Base-by-base conservation (phyloP, 2,888 invertebrate species). In the Lathronympha strigana region DNA sequence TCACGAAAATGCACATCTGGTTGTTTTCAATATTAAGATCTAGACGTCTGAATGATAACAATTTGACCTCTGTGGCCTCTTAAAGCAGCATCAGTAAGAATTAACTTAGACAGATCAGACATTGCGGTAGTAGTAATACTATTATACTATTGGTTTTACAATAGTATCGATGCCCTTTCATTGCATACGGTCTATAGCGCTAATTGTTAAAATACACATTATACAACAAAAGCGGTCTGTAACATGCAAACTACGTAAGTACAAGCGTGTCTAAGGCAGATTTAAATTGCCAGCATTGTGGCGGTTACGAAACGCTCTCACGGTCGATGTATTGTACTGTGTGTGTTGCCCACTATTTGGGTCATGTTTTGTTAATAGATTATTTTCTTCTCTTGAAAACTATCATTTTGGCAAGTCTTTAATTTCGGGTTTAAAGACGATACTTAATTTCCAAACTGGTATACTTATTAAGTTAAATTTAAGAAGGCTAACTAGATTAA, bases 271-370 rank as follows among this genome's bases (percentile, higher is more conserved):
- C 79, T 83, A 73, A 80, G 76, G 81, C 76, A 80, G 74, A 80
- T 79, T 86, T 79, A 80, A 86, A 87, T 86, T 83, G 80, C 81
- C 82, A 75, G 81, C 76, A 87, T 87, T 86, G 87, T 84, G 73
- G 73, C 61, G 72, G 78, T 89, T 88, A 84, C 82, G 81, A 82
- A 85, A 88, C 74, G 72, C 80, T 90, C 90, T 88, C 90, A 90
- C 88, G 90, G 88, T 69, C 75, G 72, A 70, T 61, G 76, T 75
- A 81, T 81, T 83, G 84, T 84, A 80, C 75, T 78, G 76, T 76
- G 76, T 76, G 71, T 73, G 75, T 69, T 70, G 70, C 69, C 69
- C 69, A 72, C 75, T 72, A 81, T 79, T 79, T 76, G 73, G 74
- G 75, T 77, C 76, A 75, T 69, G 76, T 66, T 71, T 61, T 66